These are phyloP conservation scores for Caenorhabditis macrosperma DNA, from an alignment of 2,888 invertebrate species.

Conservation along the genomic window DNA sequence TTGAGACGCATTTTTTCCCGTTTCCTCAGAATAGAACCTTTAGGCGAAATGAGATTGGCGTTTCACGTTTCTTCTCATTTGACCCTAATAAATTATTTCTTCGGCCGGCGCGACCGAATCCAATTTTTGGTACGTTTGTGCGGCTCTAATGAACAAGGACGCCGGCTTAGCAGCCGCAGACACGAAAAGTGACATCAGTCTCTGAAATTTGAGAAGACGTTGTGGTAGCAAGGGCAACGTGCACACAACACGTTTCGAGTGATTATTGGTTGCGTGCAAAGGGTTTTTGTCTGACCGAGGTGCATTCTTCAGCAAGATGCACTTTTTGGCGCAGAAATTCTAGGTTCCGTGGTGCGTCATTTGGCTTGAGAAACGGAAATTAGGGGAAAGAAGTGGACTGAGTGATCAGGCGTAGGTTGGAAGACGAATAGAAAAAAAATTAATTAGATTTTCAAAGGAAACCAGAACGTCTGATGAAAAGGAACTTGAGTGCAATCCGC, in stretches of 20 bases:
- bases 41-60: conserved; percentile 41
- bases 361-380: conserved; percentile 15
- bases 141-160: conserved; percentile 43
- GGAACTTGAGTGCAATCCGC: no score
- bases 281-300: not conserved
- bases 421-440: conserved; percentile 1
- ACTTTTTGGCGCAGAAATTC: conserved; percentile 21
- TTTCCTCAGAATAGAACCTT: not conserved
- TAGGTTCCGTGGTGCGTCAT: conserved; percentile 11
- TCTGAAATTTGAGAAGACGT: conserved; percentile 51
- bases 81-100: conserved; percentile 47
- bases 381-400: conserved; percentile 1
- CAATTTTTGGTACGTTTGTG: conserved; percentile 37
- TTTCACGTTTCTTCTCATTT: conserved; percentile 22
- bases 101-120: conserved; percentile 20
- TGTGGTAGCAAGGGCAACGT: conserved; percentile 4
- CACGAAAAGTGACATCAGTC: conserved; percentile 52
- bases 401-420: not conserved
- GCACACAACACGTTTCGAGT: conserved; percentile 44
- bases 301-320: conserved; percentile 31
- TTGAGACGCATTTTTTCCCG: conserved; percentile 5
- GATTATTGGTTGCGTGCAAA: conserved; percentile 40
- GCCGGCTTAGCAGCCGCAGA: conserved; percentile 19
- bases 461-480: not conserved
- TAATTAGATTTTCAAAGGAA: conserved; percentile 22